A percentile compares a stretch with the other conserved stretches of the same genome.
Conservation (phyloP, 2,888 invertebrate species). For the Galeopsomyia nigrocyanea region DNA sequence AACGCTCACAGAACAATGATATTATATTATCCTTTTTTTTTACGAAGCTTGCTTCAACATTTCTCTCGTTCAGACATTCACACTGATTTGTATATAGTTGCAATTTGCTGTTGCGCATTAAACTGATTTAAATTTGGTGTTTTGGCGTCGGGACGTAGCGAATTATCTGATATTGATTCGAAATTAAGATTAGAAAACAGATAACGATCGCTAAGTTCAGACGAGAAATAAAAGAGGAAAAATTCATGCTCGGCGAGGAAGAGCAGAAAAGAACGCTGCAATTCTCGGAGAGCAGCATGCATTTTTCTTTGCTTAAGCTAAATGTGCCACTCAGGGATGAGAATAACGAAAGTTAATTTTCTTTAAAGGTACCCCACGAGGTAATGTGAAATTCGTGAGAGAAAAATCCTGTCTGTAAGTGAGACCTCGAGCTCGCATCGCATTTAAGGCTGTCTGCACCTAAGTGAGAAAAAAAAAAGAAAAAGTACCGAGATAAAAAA, state of each 20-base stretch:
- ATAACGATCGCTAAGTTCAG: too few relatives aligned
- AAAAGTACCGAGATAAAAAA: background rate
- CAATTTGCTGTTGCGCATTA: conserved; percentile 18
- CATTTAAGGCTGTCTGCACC: conserved; percentile 39
- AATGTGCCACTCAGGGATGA: background rate
- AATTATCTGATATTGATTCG: too few relatives aligned
- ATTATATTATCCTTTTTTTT: too few relatives aligned
- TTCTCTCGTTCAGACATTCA: background rate
- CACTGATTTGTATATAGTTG: conserved; percentile 27
- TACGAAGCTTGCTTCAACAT: too few relatives aligned
- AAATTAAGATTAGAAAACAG: too few relatives aligned
- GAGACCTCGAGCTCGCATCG: conserved; percentile 53
- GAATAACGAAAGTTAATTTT: conserved; percentile 53
- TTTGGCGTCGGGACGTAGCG: too few relatives aligned
- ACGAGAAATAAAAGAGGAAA: background rate
- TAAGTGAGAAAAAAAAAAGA: conserved; percentile 18
- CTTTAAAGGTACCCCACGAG: conserved; percentile 69
- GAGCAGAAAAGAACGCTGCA: background rate
- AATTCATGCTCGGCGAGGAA: background rate
- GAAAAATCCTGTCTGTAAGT: conserved; percentile 65
- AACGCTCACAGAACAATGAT: too few relatives aligned
- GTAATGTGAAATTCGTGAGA: conserved; percentile 67
- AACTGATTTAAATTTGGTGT: background rate
- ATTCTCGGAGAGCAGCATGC: background rate
- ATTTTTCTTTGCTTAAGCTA: conserved; percentile 29